Evolutionary conservation across 2,113 vertebrate genomes (phyloP).

Genomic region (Calcarius ornatus): DNA sequence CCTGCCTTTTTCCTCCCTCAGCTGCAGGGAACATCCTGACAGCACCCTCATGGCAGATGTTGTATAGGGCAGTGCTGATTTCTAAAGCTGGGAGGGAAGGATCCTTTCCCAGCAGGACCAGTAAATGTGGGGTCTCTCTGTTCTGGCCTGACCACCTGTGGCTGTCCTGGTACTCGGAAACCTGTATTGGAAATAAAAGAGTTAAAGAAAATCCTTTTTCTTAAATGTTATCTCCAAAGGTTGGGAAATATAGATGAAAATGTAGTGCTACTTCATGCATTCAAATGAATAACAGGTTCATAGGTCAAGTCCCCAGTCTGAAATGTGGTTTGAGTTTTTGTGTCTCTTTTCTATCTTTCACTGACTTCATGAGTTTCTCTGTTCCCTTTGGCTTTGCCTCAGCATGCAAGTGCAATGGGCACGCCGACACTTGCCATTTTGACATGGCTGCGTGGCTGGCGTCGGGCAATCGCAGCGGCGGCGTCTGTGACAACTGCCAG

Average conservation of each 20-base stretch:
- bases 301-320: not conserved
- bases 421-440: slow-evolving; percentile 88
- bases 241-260: not conserved
- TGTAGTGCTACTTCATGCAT: not conserved
- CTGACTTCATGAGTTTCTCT: not conserved
- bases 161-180: not conserved
- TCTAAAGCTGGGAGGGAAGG: not conserved
- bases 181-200: not conserved
- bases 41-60: not conserved
- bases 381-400: not conserved
- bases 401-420: slow-evolving; percentile 95
- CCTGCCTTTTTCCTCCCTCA: not conserved
- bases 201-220: not conserved
- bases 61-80: not conserved
- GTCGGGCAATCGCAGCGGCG: slow-evolving; percentile 88
- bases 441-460: slow-evolving; percentile 84
- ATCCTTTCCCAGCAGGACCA: not conserved
- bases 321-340: not conserved
- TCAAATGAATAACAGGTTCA: not conserved
- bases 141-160: rapidly evolving
- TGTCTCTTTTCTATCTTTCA: not conserved
- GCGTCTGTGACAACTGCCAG: slow-evolving; percentile 86
- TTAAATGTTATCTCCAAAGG: not conserved
- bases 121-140: not conserved
- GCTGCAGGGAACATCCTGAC: not conserved